Conservation (phyloP, 2,797 vertebrate species). For the Cichlasoma orientale region DNA sequence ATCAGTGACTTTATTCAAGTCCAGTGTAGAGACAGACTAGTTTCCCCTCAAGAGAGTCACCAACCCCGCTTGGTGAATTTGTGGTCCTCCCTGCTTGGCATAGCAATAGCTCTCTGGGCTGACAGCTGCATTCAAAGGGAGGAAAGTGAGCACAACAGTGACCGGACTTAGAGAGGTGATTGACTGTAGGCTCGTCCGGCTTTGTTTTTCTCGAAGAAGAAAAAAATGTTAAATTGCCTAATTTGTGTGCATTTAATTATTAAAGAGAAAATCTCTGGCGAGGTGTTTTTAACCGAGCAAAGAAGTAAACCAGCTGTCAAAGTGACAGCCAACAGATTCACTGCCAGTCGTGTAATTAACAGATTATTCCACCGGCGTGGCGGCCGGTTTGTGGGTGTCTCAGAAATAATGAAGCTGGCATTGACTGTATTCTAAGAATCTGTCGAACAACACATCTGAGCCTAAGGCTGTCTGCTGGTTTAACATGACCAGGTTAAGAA, state of each 20-base stretch:
- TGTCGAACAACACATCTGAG: not conserved
- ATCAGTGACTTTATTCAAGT: not conserved
- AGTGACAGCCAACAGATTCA: not conserved
- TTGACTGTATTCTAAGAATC: not conserved
- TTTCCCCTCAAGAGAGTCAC: not conserved
- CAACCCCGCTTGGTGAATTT: not conserved
- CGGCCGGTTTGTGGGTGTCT: not conserved
- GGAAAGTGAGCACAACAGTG: not conserved
- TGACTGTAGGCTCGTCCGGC: not conserved
- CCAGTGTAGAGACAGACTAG: not conserved
- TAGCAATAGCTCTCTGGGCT: not conserved
- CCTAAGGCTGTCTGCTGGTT: not conserved
- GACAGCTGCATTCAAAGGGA: not conserved
- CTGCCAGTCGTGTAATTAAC: not conserved
- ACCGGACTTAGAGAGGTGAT: not conserved
- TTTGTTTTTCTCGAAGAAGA: not conserved
- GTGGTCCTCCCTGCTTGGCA: not conserved
- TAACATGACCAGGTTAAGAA: not conserved
- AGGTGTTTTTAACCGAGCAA: not conserved
- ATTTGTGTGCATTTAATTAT: not conserved
- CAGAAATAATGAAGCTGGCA: not conserved
- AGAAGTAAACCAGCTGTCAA: not conserved
- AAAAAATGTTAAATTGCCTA: not conserved
- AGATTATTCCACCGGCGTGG: not conserved
- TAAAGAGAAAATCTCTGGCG: not conserved